phyloP scores from a whole-genome alignment of 2,797 vertebrate species.

The Lates japonicus region DNA sequence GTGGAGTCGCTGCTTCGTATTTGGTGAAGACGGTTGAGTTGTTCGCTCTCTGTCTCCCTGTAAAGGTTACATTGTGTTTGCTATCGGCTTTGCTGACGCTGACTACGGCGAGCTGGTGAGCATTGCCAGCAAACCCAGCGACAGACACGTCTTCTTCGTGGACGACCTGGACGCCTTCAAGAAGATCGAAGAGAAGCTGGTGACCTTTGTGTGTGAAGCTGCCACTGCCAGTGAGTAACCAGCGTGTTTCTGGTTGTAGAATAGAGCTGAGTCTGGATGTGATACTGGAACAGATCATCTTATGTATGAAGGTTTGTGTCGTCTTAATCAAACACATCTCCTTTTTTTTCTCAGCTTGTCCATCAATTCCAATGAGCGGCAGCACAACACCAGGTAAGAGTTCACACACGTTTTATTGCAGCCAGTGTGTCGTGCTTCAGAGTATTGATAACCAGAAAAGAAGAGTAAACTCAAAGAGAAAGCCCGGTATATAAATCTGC shows the following conservation, averaged over 20 bases:
- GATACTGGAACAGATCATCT: neutral
- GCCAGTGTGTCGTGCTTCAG: neutral
- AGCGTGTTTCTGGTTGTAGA: neutral
- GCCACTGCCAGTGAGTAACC: conserved; percentile 93
- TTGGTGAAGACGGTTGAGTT: too few relatives aligned
- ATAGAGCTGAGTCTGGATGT: too few relatives aligned
- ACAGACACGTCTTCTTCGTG: conserved; percentile 96
- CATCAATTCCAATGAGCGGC: conserved; percentile 91
- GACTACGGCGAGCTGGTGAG: conserved; percentile 95
- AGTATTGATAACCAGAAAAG: neutral
- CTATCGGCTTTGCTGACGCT: conserved; percentile 95
- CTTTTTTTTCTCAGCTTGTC: conserved; percentile 87
- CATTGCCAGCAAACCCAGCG: conserved; percentile 95
- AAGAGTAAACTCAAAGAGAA: too few relatives aligned
- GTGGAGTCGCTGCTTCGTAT: too few relatives aligned
- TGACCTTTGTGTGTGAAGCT: conserved; percentile 97
- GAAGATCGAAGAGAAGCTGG: conserved; percentile 97
- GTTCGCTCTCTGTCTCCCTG: neutral
- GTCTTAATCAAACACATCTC: neutral
- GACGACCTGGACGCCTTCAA: conserved; percentile 96
- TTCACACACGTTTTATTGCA: neutral
- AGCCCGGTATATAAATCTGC: too few relatives aligned
- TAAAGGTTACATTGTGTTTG: conserved; percentile 94
- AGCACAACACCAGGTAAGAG: conserved; percentile 90
- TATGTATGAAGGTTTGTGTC: neutral